Percentiles rank a stretch among this genome's conserved stretches.
Conservation (phyloP, 2,797 vertebrate genomes). For the Borostomias antarcticus region DNA sequence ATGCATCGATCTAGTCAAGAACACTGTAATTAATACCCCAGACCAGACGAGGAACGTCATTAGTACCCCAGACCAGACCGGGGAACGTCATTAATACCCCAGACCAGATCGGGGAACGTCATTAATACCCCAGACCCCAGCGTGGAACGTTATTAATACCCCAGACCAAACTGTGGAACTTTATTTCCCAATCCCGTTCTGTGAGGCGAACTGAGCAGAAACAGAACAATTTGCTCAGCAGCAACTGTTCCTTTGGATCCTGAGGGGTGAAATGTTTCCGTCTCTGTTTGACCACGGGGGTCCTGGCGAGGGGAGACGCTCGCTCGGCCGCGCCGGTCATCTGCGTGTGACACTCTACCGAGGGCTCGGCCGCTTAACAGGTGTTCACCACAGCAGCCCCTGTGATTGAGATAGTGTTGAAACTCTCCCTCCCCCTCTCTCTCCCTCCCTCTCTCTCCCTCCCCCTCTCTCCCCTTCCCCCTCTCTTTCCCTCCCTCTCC, state of each 20-base stretch:
- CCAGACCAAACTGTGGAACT: neutral
- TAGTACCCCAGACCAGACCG: neutral
- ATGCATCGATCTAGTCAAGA: neutral
- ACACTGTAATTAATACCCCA: neutral
- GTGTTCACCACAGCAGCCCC: neutral
- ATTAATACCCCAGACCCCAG: neutral
- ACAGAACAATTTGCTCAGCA: too few species aligned
- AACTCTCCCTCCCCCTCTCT: neutral
- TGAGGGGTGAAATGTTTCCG: too few species aligned
- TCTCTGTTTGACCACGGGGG: too few species aligned
- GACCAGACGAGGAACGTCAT: neutral
- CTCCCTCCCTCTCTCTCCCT: neutral
- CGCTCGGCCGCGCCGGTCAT: too few species aligned
- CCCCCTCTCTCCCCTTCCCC: neutral
- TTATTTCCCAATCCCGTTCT: too few species aligned
- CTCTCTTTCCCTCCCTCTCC: neutral
- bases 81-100: neutral
- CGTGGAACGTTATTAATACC: neutral
- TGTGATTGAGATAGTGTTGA: constrained; percentile 23
- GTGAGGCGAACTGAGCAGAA: too few species aligned
- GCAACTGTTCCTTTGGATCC: too few species aligned
- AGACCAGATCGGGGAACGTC: neutral
- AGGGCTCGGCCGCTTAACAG: too few species aligned
- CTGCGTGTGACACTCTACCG: too few species aligned
- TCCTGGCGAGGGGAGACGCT: too few species aligned